These are phyloP conservation scores for Centropus unirufus DNA, from an alignment of 2,113 vertebrate genomes.

Conservation along the genomic window DNA sequence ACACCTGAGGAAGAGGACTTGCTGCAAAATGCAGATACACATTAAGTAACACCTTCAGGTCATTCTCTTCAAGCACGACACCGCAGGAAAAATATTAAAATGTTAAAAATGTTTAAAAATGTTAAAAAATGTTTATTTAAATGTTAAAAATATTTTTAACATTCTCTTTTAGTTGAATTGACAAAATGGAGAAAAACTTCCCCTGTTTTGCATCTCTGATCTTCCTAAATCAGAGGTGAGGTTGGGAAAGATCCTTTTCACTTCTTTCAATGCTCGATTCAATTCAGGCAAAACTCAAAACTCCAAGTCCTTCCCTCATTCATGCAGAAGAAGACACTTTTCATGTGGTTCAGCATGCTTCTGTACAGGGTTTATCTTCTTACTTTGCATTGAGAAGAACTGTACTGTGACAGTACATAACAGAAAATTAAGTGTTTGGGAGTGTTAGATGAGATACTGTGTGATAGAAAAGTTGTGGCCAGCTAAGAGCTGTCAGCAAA, in stretches of 20 bases:
- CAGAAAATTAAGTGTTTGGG: neutral
- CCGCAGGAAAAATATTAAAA: neutral
- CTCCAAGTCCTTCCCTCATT: neutral
- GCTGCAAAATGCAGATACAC: neutral
- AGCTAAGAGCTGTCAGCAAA: conserved; percentile 23
- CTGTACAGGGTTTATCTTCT: neutral
- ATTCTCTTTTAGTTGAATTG: neutral
- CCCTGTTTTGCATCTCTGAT: neutral
- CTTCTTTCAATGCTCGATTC: neutral
- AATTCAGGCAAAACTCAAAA: neutral
- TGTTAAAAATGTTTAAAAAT: too few species aligned
- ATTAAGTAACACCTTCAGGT: neutral
- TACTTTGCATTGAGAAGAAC: neutral
- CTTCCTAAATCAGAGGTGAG: neutral
- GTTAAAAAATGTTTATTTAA: too few species aligned
- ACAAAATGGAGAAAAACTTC: neutral
- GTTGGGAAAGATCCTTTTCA: neutral
- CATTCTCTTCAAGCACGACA: neutral
- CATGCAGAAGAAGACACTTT: neutral
- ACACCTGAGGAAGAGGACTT: neutral
- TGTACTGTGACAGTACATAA: neutral
- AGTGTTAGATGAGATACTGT: neutral
- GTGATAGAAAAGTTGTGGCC: conserved; percentile 9
- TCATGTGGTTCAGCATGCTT: neutral
- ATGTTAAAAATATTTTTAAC: neutral